Conservation (phyloP, 2,888 invertebrate genomes). For the Apamea epomidion region DNA sequence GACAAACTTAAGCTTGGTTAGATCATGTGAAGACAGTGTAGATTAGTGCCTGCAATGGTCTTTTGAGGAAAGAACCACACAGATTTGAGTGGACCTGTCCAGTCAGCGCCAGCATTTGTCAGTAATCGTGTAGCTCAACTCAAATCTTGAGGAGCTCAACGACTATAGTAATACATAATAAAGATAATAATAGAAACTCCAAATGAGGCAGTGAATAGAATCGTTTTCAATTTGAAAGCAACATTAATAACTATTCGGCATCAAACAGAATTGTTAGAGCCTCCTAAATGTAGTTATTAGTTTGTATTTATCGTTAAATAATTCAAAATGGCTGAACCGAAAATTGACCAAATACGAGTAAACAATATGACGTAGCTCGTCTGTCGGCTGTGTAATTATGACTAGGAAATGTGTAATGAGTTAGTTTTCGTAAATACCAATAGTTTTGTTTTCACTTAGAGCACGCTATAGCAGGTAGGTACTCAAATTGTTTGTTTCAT, state of each 20-base stretch:
- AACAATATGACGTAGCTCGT: slow-evolving; percentile 62
- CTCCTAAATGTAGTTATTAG: slow-evolving; percentile 53
- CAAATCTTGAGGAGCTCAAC: background rate
- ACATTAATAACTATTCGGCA: slow-evolving; percentile 54
- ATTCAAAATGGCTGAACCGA: slow-evolving; percentile 69
- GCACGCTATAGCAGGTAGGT: background rate
- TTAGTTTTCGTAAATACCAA: slow-evolving; percentile 20
- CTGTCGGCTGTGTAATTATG: slow-evolving; percentile 33
- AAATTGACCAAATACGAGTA: slow-evolving; percentile 71
- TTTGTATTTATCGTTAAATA: slow-evolving; percentile 62
- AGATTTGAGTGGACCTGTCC: background rate
- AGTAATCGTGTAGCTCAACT: background rate
- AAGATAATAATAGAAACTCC: slow-evolving; percentile 19
- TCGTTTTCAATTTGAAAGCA: slow-evolving; percentile 51
- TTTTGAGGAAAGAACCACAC: too few relatives aligned
- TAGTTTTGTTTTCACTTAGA: slow-evolving; percentile 3
- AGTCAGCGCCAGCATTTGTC: background rate
- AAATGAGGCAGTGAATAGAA: slow-evolving; percentile 37
- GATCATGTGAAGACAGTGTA: too few relatives aligned
- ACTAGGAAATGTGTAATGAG: slow-evolving; percentile 17
- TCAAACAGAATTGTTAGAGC: slow-evolving; percentile 47
- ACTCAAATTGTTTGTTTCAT: slow-evolving; percentile 13
- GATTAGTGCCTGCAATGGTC: too few relatives aligned
- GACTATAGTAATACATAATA: background rate
- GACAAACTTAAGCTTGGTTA: too few relatives aligned